phyloP scores from a whole-genome alignment of 2,888 invertebrate genomes.

The Andricus quercusramuli region DNA sequence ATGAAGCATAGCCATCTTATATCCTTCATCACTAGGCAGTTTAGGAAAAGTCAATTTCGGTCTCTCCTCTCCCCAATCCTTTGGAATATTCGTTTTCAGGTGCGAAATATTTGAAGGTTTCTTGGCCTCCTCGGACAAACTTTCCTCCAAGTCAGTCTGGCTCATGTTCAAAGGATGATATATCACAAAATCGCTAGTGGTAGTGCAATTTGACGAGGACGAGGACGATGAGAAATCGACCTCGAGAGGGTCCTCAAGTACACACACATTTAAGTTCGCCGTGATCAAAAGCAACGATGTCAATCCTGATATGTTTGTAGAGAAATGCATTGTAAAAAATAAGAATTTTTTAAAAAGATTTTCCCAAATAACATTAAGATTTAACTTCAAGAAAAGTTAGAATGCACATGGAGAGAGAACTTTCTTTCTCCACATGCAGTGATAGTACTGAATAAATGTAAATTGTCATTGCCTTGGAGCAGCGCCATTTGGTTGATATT shows the following conservation, averaged over 20 bases:
- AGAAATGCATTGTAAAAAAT: neutral
- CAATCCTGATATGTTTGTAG: slow-evolving; percentile 15
- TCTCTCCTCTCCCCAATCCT: slow-evolving; percentile 65
- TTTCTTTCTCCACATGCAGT: neutral
- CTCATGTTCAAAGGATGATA: slow-evolving; percentile 59
- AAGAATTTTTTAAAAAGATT: neutral
- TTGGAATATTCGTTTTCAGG: slow-evolving; percentile 63
- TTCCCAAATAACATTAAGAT: too few relatives aligned
- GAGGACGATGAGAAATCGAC: slow-evolving; percentile 52
- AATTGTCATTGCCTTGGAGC: slow-evolving; percentile 56
- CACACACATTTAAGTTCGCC: slow-evolving; percentile 54
- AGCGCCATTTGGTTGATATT: slow-evolving; percentile 56
- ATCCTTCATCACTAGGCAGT: slow-evolving; percentile 64
- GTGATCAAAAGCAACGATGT: slow-evolving; percentile 53
- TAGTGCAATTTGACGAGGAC: slow-evolving; percentile 60
- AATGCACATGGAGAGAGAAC: neutral
- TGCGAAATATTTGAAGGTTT: slow-evolving; percentile 67
- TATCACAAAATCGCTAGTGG: slow-evolving; percentile 62
- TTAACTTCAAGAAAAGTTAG: too few relatives aligned
- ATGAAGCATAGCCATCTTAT: slow-evolving; percentile 79
- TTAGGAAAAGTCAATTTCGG: slow-evolving; percentile 71
- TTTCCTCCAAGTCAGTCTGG: slow-evolving; percentile 49
- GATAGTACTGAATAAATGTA: slow-evolving; percentile 50
- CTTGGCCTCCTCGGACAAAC: slow-evolving; percentile 47
- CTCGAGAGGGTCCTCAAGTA: slow-evolving; percentile 51